A percentile compares a stretch with the other conserved stretches of the same genome.
These are phyloP conservation scores for Axinella damicornis DNA, from an alignment of 37 sponge, comb jelly and placozoan species.

Conservation along the genomic window DNA sequence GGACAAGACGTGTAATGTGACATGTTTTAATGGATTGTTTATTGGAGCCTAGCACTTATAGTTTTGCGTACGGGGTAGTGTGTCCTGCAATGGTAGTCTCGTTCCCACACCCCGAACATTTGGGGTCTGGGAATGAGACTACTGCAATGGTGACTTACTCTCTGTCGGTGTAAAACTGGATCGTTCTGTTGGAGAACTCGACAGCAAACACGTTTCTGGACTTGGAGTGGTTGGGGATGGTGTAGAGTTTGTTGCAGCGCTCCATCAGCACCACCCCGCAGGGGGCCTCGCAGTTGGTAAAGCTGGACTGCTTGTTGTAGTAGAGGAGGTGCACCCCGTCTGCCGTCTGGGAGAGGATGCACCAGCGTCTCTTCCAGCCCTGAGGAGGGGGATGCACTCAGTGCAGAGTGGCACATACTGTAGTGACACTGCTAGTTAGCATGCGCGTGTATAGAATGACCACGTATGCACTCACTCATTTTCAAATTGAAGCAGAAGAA, in stretches of 20 bases:
- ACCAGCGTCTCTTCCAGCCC: constrained; percentile 33
- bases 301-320: constrained; percentile 37
- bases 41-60: no score
- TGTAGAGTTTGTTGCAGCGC: background rate
- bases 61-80: no score
- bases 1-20: no score
- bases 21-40: no score
- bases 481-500: no score
- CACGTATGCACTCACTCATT: no score
- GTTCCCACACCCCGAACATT: background rate
- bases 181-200: constrained; percentile 6
- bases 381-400: background rate
- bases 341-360: constrained; percentile 22
- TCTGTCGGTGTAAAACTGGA: constrained; percentile 25
- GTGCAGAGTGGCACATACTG: no score
- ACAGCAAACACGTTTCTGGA: constrained; percentile 11
- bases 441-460: no score
- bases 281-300: constrained; percentile 7
- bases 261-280: constrained; percentile 6
- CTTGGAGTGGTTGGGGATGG: constrained; percentile 36
- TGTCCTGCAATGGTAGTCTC: no score
- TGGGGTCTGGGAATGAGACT: no score
- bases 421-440: no score
- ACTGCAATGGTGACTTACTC: constrained; percentile 8
- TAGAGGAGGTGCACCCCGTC: constrained; percentile 17